Evolutionary conservation across 2,797 vertebrate genomes (phyloP), one percentile per base, ranked within the genome.

Genomic region (Chloroceryle inda): DNA sequence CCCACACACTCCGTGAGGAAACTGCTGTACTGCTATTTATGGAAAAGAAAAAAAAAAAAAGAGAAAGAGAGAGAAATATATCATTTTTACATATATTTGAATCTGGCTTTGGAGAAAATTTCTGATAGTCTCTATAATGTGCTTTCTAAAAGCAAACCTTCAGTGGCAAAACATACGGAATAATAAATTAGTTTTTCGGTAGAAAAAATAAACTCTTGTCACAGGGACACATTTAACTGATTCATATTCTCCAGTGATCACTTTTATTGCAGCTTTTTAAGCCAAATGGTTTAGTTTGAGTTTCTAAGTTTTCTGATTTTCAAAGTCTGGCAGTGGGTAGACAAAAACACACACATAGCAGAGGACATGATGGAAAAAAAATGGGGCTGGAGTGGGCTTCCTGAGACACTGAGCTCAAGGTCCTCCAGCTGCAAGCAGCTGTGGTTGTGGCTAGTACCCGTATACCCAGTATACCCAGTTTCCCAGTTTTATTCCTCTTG

Each of bases 141-240:
- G 49, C 89, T 64, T 85, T 94, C 93, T 93, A 44, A 77, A 72
- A 88, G 55, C 84, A 93, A 86, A 81, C 44, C 49, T 96, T 95
- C 89, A 82, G 85, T 90, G 92, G 74, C 62, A 95, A 97, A 96
- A 82, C 93, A 87, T 69, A 94, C 62, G 55, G 74, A 96, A 97
- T 96, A 96, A 94, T 89, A 96, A 95, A 84, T 94, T 95, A 80
- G 96, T 95, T 96, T 96, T 94, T 93, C 85, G 59, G 80, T 40
- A 88, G 85, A 89, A 81, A 96, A 98, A 97, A 90, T 81, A 94
- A 97, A 85, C 91, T 90, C 56, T 97, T 95, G 92, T 97, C 91
- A 94, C 90, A 95, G 55, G 85, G 79, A 92, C 92, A 95, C 77
- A 89, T 93, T 94, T 95, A 95, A 96, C 96, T 96, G 83, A 88